Evolutionary conservation across 2,113 vertebrate genomes (phyloP), one percentile per base, ranked within the genome.

Genomic region (Corythoichthys haematopterus): DNA sequence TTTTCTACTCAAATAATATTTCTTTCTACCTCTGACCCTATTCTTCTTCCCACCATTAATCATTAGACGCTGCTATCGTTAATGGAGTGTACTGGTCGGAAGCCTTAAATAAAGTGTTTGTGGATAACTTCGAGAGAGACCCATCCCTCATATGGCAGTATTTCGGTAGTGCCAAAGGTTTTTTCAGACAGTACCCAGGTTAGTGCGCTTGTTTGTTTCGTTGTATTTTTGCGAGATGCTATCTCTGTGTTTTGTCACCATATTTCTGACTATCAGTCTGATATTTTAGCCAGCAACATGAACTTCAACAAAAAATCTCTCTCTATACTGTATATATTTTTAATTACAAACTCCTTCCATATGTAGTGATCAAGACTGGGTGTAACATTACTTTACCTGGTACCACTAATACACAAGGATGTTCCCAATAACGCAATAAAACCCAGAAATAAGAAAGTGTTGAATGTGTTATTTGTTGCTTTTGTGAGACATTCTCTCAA

Each of bases 131-230:
- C 89, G 94, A 97, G 82, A 94, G 92, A 69, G 97, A 99, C 76
- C 95, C 97, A 3, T 97, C 97, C 33, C 95, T 99, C 62, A 97
- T 98, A 79, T 99, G 97, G 97, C 97, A 99, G 66, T 98, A 99
- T 84, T 99, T 98, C 70, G 97, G 97, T 84, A 99, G 97, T 11
- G 96, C 96, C 55, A 98, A 98, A 82, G 97, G 97, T 65, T 99
- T 99, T 91, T 99, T 99, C 80, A 93, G 96, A 65, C 97, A 98
- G 64, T 99, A 98, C 71, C 97, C 97, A 81, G 97, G 97, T 99
- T 87, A 91, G 93, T 81, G 50, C 58, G 50, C 55, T 65, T 68
- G 16, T 59, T 71, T 51, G 28, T 37, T 1, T 46, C 16, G 6
- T 37, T 52, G 12, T 65, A 48, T 62, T 50, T 20, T 45, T 4